Conservation (phyloP, 2,113 vertebrate species). For the Halichoerus grypus region DNA sequence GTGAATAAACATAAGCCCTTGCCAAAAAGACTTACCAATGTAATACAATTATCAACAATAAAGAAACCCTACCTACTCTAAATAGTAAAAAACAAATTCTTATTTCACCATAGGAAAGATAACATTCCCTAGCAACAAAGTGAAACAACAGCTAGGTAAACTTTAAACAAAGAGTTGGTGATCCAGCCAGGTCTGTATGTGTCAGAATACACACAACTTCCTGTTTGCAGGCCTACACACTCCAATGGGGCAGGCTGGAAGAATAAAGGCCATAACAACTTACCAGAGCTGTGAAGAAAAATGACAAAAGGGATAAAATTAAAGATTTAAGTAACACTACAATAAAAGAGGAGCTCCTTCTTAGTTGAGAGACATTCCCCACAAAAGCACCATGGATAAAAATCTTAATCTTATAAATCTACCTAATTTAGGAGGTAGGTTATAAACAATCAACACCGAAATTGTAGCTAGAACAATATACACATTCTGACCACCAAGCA, state of each 20-base stretch:
- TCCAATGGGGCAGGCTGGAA: neutral
- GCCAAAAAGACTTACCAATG: neutral
- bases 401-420: neutral
- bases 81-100: slow-evolving; percentile 32
- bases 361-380: neutral
- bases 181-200: neutral
- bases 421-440: neutral
- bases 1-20: neutral
- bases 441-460: neutral
- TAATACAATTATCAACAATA: slow-evolving; percentile 32
- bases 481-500: neutral
- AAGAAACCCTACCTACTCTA: neutral
- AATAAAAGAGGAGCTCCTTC: neutral
- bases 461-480: neutral
- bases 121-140: slow-evolving; percentile 31
- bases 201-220: neutral
- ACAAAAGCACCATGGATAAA: neutral
- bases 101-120: neutral
- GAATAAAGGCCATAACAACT: neutral
- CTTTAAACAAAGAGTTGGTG: neutral
- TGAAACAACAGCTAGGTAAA: neutral
- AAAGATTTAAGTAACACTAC: neutral
- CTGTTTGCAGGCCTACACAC: neutral
- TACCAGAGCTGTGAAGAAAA: neutral
- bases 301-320: neutral